Conservation (phyloP, 2,797 vertebrate species). For the Lutra lutra region DNA sequence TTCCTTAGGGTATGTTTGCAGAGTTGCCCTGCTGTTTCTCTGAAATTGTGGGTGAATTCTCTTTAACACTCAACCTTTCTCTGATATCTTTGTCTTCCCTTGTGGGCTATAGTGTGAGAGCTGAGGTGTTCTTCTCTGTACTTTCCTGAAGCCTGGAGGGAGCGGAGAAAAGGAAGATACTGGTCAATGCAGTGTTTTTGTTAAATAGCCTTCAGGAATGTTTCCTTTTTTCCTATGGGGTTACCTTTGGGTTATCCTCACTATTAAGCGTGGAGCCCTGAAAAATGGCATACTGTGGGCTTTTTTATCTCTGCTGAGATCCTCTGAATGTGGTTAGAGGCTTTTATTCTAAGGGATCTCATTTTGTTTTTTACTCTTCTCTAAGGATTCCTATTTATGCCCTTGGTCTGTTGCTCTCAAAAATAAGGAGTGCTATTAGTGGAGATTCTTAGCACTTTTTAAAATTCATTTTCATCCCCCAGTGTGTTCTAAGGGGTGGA, state of each 20-base stretch:
- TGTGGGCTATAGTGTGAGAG: conserved; percentile 13
- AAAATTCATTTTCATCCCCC: not conserved
- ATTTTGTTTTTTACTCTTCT: not conserved
- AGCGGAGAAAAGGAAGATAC: not conserved
- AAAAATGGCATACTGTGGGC: not conserved
- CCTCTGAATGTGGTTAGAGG: not conserved
- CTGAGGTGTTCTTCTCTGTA: not conserved
- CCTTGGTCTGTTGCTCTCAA: not conserved
- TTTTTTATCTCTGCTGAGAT: not conserved
- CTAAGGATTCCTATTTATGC: not conserved
- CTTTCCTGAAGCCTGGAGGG: not conserved
- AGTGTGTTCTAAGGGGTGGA: not conserved
- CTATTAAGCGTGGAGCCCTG: not conserved
- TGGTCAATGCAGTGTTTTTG: not conserved
- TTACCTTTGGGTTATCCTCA: conserved; percentile 20
- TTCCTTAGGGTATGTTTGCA: conserved; percentile 36
- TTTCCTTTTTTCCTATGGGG: not conserved
- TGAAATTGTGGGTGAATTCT: conserved; percentile 55
- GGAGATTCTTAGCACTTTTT: not conserved
- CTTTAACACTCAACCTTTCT: conserved; percentile 47
- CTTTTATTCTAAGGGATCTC: not conserved
- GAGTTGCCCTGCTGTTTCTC: conserved; percentile 42
- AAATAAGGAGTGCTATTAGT: not conserved
- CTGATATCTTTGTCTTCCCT: conserved; percentile 5
- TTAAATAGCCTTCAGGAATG: not conserved